Base-by-base conservation (phyloP, 2,888 invertebrate genomes). In the Xiphydria camelus region DNA sequence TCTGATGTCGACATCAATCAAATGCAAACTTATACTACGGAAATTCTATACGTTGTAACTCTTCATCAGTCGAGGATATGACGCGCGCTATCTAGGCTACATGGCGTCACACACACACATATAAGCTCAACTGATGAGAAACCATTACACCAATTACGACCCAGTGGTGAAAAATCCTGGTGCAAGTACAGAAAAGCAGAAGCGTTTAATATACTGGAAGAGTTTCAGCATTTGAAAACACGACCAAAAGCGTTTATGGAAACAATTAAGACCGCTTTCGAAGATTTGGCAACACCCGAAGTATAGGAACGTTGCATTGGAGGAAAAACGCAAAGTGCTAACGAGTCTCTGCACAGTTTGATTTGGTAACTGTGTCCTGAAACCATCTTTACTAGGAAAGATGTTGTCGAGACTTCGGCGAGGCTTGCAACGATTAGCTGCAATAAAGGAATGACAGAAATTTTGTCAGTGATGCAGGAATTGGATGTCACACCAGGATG, bases 241-340 rank as follows among this genome's bases (percentile, higher is more conserved):
- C 45, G 45, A 2, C 38, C 46, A 22, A 5, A 9, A 1, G 37
- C 44, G 17, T 29, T 45, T 2, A 22, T 55, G 44, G 18, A 41
- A 9, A 36, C 23, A 6, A 49, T 49, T 10, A 54, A 49, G 38
- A 34, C 36, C 14, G 36, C 47, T 6, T 53, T 35, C 21, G 17
- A 33, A 14, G 45, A 41, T 17, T 21, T 49, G 5, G 20, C 48
- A 4, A 12, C 42, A 9, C 6, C 18, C n/a, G 33, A 36, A 2
- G 29, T 52, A 6, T 21, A 47, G 5, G 41, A 7, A 1, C 46
- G 36, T 20, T 53, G 49, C 40, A 6, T n/a, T n/a, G n/a, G n/a
- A n/a, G n/a, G n/a, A n/a, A n/a, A n/a, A n/a, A n/a, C n/a, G n/a
- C n/a, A n/a, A n/a, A n/a, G n/a, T n/a, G n/a, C n/a, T n/a, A n/a